Conservation (phyloP, 2,797 vertebrate genomes). For the Oryzias dopingdopingensis region DNA sequence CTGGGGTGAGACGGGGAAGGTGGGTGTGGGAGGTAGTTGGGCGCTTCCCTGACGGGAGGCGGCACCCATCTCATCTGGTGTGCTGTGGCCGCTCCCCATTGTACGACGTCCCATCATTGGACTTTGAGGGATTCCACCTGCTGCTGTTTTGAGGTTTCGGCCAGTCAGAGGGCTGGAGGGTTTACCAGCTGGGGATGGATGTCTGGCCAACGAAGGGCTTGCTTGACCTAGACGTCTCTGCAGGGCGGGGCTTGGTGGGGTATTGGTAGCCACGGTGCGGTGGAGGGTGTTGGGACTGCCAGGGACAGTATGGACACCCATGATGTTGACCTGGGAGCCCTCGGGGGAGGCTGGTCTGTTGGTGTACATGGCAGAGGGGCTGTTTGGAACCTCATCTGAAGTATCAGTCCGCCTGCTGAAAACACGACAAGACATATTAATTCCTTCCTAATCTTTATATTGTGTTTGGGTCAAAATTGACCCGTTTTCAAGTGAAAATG, state of each 20-base stretch:
- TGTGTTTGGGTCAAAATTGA: no score
- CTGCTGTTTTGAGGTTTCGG: slow-evolving; percentile 49
- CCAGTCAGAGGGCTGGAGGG: slow-evolving; percentile 71
- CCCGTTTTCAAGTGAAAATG: no score
- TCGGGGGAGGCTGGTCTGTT: slow-evolving; percentile 72
- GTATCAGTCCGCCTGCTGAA: slow-evolving; percentile 75
- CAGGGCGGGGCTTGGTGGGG: slow-evolving; percentile 88
- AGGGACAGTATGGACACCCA: slow-evolving; percentile 79
- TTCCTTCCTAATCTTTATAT: not conserved
- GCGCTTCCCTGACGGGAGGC: slow-evolving; percentile 85
- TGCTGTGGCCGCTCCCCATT: slow-evolving; percentile 76
- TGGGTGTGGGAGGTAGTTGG: slow-evolving; percentile 81
- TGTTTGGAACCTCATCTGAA: slow-evolving; percentile 63
- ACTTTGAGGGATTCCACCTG: slow-evolving; percentile 66
- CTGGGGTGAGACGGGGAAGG: slow-evolving; percentile 86
- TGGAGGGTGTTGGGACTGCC: slow-evolving; percentile 87
- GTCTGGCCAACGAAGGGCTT: slow-evolving; percentile 66
- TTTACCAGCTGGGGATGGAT: slow-evolving; percentile 34
- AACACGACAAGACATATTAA: not conserved
- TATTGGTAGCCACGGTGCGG: slow-evolving; percentile 95
- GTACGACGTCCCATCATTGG: slow-evolving; percentile 81
- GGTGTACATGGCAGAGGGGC: slow-evolving; percentile 63
- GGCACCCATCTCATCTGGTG: slow-evolving; percentile 79
- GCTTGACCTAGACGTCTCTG: slow-evolving; percentile 82
- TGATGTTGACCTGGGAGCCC: slow-evolving; percentile 79